Base-by-base conservation (phyloP, 2,888 invertebrate genomes). In the Melanchra persicariae region DNA sequence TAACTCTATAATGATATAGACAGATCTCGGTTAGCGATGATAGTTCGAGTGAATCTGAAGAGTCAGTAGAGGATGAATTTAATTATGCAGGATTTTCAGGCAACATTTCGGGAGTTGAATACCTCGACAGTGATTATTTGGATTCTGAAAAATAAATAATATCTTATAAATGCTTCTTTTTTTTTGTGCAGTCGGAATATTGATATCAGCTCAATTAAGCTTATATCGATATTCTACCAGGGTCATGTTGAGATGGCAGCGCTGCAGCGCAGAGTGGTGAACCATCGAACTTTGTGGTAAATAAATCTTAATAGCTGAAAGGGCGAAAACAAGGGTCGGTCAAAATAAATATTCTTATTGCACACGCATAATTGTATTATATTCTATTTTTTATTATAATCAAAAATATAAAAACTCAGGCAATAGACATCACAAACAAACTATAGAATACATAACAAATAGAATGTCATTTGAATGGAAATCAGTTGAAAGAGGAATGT, bases 21-120 rank as follows among this genome's bases (percentile, higher is more conserved):
- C 26, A 24, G 52, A 52, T 52, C 5, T 52, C 52, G 12, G 26
- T 52, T 17, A 17, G 52, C 52, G 52, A 52, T 26, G 52, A 52
- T 12, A 24, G 51, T 51, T 51, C 51, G 5, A 51, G 26, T 30
- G 26, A 52, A 52, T 52, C 52, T 26, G 52, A 52, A 17, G 26
- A 51, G 9, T 52, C 52, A 26, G 52, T 30, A 8, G 26, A 5
- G 7, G 19, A 52, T 3, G 19, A 54, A 54, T 30, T 26, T 15
- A 2, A 51, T 51, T 51, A 24, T 52, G 47, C 1, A 15, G 5
- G 12, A 24, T 17, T 19, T 54, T 30, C 54, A 30, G 19, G 30
- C 30, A 54, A 54, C 19, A 54, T 54, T 54, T 54, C 19, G 9
- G 54, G 30, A 19, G 54, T 30, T 10, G 54, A 54, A 54, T 54